Conservation (phyloP, 2,113 vertebrate genomes). For the Mormyrus iriodes region DNA sequence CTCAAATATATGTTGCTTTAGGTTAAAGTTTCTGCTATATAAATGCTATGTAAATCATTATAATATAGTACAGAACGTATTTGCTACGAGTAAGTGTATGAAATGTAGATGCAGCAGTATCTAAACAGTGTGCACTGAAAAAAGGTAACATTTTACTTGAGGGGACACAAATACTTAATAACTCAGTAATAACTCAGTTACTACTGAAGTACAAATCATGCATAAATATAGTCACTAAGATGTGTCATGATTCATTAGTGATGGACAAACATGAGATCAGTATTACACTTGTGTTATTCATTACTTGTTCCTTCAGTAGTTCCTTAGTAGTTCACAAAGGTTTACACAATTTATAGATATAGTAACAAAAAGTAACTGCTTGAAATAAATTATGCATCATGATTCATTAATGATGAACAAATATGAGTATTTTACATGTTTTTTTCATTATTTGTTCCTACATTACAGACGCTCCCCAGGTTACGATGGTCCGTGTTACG, state of each 20-base stretch:
- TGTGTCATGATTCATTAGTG: too few relatives aligned
- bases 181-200: neutral
- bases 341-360: neutral
- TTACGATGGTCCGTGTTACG: too few relatives aligned
- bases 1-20: neutral
- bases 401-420: too few relatives aligned
- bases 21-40: neutral
- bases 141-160: neutral
- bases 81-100: neutral
- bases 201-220: too few relatives aligned
- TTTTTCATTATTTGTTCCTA: too few relatives aligned
- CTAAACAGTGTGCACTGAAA: neutral
- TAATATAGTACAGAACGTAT: neutral
- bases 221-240: too few relatives aligned
- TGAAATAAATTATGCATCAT: neutral
- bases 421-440: too few relatives aligned
- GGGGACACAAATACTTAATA: neutral
- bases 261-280: neutral
- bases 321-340: neutral
- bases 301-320: neutral
- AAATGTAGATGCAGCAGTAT: neutral
- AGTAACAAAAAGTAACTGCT: too few relatives aligned
- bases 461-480: too few relatives aligned
- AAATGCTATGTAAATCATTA: neutral
- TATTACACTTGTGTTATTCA: neutral